These are phyloP conservation scores for Meda fulgida DNA, from an alignment of 2,797 vertebrate genomes.

Conservation along the genomic window DNA sequence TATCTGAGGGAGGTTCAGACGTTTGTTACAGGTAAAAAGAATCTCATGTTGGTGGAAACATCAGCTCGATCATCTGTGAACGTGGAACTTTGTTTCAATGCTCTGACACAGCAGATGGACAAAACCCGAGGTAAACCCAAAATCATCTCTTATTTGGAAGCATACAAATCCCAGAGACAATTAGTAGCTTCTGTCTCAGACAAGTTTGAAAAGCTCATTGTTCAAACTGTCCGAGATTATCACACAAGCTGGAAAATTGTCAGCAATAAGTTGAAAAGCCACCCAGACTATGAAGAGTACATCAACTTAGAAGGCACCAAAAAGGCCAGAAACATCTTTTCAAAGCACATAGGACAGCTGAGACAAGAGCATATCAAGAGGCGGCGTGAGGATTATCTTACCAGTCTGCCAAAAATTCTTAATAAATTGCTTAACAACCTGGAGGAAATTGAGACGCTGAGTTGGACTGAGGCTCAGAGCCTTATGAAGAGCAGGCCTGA, in stretches of 20 bases:
- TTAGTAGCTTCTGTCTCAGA: conserved; percentile 90
- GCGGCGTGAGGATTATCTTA: conserved; percentile 94
- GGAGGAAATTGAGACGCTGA: conserved; percentile 93
- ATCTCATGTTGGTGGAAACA: conserved; percentile 92
- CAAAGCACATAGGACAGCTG: conserved; percentile 95
- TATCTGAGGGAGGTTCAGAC: conserved; percentile 95
- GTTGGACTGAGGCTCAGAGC: conserved; percentile 91
- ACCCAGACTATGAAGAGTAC: conserved; percentile 94
- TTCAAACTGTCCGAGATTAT: conserved; percentile 93
- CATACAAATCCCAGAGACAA: conserved; percentile 93
- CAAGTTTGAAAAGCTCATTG: conserved; percentile 92
- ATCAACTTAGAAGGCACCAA: conserved; percentile 94
- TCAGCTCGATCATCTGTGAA: conserved; percentile 91
- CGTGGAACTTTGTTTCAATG: conserved; percentile 92
- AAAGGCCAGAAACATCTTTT: conserved; percentile 93
- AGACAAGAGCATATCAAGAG: conserved; percentile 97
- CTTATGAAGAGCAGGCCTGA: conserved; percentile 89
- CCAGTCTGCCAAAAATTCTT: conserved; percentile 92
- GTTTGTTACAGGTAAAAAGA: conserved; percentile 97
- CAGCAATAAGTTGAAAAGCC: conserved; percentile 92
- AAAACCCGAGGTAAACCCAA: conserved; percentile 97
- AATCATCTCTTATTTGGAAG: conserved; percentile 95
- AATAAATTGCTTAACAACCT: conserved; percentile 92
- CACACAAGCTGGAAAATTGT: conserved; percentile 95
- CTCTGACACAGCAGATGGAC: conserved; percentile 96